Percentiles rank a stretch among this genome's conserved stretches.
phyloP scores from a whole-genome alignment of 2,113 vertebrate species.

The Glaucidium brasilianum region DNA sequence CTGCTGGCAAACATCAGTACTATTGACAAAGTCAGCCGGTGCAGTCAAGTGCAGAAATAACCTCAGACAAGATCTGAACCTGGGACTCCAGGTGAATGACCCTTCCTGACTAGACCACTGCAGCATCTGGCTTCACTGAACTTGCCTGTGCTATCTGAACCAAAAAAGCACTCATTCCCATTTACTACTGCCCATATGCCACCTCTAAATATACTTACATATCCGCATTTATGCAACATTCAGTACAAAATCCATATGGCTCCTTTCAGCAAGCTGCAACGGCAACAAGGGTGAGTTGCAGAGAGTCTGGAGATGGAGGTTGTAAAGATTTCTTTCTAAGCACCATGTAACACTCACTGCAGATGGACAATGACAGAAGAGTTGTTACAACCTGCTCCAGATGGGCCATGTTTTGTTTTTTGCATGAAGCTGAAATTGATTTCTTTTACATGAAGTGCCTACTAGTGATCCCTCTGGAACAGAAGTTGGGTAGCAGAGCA shows the following conservation, averaged over 20 bases:
- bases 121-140: background rate
- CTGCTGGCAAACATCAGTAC: background rate
- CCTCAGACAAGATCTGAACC: background rate
- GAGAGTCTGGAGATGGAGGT: background rate
- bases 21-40: background rate
- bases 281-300: background rate
- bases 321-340: background rate
- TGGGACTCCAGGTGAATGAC: background rate
- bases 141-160: background rate
- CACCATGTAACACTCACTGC: background rate
- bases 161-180: background rate
- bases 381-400: background rate
- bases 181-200: conserved; percentile 25
- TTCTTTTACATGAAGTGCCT: background rate
- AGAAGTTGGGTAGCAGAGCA: background rate
- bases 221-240: background rate
- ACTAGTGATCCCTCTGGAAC: background rate
- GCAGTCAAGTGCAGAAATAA: background rate
- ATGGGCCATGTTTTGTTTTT: background rate
- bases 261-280: conserved; percentile 12
- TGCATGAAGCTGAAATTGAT: background rate
- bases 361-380: background rate
- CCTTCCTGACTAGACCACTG: background rate
- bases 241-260: conserved; percentile 40
- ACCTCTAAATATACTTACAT: conserved; percentile 13